Base-by-base conservation (phyloP, 2,888 invertebrate genomes). In the Drosophila cracens region DNA sequence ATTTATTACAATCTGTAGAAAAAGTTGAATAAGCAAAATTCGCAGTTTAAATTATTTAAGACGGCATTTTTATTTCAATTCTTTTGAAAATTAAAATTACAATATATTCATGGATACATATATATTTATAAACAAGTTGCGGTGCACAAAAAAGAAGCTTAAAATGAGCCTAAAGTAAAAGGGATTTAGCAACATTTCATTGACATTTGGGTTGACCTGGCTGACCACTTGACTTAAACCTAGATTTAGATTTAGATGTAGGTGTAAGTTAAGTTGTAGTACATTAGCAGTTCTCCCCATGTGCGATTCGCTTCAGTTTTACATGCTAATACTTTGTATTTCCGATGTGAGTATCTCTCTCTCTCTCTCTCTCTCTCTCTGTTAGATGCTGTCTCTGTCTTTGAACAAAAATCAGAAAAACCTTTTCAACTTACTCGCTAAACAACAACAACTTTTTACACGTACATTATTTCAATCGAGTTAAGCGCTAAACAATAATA, bases 301-400 rank as follows among this genome's bases (percentile, higher is more conserved):
- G 36, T 40, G 49, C 29, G 56, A 54, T 62, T 62, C 51, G 46
- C 75, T 70, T 69, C 56, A 74, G 74, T 62, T 85, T 83, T 88
- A 80, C 79, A 85, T 76, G 71, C 90, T 90, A 91, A 90, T 89
- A 91, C 86, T 91, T 89, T 89, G 89, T 91, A 84, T 90, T 91
- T 81, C 91, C 90, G 83, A 74, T 87, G 79, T 80, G 64, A 68
- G 56, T 29, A 29, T 70, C 53, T 69, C 58, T 60, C 62, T 25
- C 25, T 25, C 25, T 25, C 25, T 13, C 34, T 34, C 34, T 34
- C 4, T 34, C 34, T 13, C 13, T 34, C 13, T 34, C 5, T 34
- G 2, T 1, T 6, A 6, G 43, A 43, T 13, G 43, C 1, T 52
- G 40, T 18, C n/a, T 38, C 48, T 59, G 64, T 25, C 25, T 57